Percentiles rank a stretch among this genome's conserved stretches.
Evolutionary conservation across 2,113 vertebrate genomes (phyloP).

Genomic region (Ceuthmochares aereus): DNA sequence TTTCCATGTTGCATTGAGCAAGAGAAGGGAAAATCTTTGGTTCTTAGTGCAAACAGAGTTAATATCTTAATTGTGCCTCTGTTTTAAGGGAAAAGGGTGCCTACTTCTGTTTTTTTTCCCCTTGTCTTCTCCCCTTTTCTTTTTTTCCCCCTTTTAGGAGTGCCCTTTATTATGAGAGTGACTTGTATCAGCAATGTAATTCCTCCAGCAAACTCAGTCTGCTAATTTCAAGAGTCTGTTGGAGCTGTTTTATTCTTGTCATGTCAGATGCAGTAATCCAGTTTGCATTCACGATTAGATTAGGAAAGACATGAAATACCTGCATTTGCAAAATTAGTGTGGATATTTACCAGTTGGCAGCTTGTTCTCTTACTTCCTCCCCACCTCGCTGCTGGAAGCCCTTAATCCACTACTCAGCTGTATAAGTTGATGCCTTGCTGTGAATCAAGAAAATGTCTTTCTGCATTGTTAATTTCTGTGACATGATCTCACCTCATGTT

Average conservation of each 20-base stretch:
- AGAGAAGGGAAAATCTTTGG: neutral
- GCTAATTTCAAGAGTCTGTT: constrained; percentile 12
- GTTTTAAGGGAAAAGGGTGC: neutral
- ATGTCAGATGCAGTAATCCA: constrained; percentile 57
- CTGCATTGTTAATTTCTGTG: constrained; percentile 54
- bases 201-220: neutral
- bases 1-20: neutral
- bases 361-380: constrained; percentile 38
- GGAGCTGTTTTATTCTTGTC: constrained; percentile 55
- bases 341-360: constrained; percentile 67
- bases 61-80: neutral
- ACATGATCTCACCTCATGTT: constrained; percentile 31
- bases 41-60: neutral
- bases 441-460: constrained; percentile 54
- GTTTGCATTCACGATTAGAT: constrained; percentile 66
- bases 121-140: neutral
- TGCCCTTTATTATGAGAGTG: neutral
- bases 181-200: constrained; percentile 1
- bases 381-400: constrained; percentile 44
- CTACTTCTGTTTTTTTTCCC: neutral
- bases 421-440: constrained; percentile 28
- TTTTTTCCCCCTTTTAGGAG: neutral
- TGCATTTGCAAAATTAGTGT: constrained; percentile 67
- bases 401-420: constrained; percentile 46
- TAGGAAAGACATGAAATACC: constrained; percentile 65